Conservation (phyloP, 2,797 vertebrate species). For the Xiphophorus birchmanni region DNA sequence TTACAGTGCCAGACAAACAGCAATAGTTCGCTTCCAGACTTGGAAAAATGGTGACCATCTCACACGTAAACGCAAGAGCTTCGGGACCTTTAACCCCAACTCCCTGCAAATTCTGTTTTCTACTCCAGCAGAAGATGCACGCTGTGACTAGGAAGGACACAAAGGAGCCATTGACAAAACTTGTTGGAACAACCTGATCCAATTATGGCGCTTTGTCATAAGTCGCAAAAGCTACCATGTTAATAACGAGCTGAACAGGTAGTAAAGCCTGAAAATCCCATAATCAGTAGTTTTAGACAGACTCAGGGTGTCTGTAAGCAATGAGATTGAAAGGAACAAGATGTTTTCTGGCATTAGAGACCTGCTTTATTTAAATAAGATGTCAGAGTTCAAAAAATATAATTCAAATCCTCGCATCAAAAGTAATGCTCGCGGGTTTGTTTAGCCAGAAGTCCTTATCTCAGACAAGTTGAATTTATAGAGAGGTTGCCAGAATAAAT, state of each 20-base stretch:
- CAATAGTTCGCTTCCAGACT: constrained; percentile 51
- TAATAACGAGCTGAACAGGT: constrained; percentile 38
- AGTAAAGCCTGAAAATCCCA: constrained; percentile 48
- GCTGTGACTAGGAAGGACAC: constrained; percentile 40
- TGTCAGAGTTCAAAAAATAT: background rate
- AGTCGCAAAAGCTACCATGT: constrained; percentile 50
- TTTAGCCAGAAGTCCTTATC: background rate
- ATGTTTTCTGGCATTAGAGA: background rate
- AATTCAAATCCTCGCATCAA: background rate
- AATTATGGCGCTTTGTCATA: constrained; percentile 65
- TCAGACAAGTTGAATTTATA: background rate
- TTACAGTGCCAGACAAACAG: constrained; percentile 49
- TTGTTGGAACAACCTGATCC: constrained; percentile 60
- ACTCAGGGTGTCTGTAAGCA: background rate
- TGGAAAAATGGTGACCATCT: constrained; percentile 68
- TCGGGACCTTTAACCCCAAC: constrained; percentile 63
- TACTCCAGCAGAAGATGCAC: constrained; percentile 34
- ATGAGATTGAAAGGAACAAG: background rate
- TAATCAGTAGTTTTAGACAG: background rate
- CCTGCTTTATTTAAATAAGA: background rate
- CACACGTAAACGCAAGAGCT: constrained; percentile 69
- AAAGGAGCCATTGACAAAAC: constrained; percentile 66
- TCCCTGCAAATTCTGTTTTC: constrained; percentile 13
- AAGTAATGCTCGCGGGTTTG: background rate
- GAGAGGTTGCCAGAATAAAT: background rate